A percentile compares a stretch with the other conserved stretches of the same genome.
Evolutionary conservation across 2,888 invertebrate species (phyloP).

Genomic region (Dolichopus griseipennis): DNA sequence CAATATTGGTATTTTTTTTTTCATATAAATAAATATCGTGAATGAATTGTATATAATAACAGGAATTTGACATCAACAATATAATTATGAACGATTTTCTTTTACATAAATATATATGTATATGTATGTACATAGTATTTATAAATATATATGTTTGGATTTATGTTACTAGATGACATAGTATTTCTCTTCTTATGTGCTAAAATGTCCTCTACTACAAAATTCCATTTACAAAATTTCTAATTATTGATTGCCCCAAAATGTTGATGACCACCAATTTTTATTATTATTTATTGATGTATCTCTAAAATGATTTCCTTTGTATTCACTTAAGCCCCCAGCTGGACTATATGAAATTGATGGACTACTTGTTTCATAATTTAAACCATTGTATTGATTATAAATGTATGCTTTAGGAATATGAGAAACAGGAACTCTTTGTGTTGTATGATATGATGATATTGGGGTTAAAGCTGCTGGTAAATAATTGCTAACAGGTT

Average conservation of each 20-base stretch:
- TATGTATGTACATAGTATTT: not conserved
- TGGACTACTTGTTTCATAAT: constrained; percentile 37
- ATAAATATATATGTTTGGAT: not conserved
- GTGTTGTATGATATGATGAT: constrained; percentile 19
- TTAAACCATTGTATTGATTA: constrained; percentile 41
- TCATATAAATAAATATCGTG: no score
- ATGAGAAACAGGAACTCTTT: constrained; percentile 23
- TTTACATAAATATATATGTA: no score
- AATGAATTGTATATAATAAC: no score
- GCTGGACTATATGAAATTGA: not conserved
- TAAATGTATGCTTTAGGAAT: constrained; percentile 40
- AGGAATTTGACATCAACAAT: no score
- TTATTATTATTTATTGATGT: not conserved
- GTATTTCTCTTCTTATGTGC: not conserved
- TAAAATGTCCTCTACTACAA: not conserved
- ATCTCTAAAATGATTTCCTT: not conserved
- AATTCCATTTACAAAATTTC: not conserved
- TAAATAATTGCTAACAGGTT: not conserved
- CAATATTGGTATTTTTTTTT: no score
- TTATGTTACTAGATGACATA: not conserved
- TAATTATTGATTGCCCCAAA: constrained; percentile 2
- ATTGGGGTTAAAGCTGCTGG: constrained; percentile 22
- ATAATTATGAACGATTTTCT: no score
- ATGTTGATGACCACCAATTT: not conserved
- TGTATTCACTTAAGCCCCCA: not conserved